Conservation (phyloP, 2,113 vertebrate species). For the Misgurnus mizolepis region DNA sequence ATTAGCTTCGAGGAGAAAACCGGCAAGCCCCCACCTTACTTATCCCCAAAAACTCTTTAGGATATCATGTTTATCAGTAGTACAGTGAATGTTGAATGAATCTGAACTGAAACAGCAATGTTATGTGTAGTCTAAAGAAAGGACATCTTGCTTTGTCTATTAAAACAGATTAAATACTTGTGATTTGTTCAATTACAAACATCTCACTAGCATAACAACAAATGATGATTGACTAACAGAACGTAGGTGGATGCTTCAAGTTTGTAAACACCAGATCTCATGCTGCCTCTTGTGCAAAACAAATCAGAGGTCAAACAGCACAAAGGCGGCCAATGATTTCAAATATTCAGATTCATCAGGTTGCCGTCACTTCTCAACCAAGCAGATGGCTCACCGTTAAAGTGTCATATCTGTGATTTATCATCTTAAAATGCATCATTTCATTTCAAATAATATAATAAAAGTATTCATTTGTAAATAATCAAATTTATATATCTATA, state of each 20-base stretch:
- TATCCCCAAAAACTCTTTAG: constrained; percentile 59
- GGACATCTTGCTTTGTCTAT: constrained; percentile 53
- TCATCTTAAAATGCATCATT: constrained; percentile 68
- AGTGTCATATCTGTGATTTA: constrained; percentile 63
- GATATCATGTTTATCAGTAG: constrained; percentile 25
- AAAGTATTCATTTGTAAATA: constrained; percentile 79
- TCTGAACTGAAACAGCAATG: constrained; percentile 6
- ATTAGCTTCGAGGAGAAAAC: constrained; percentile 71
- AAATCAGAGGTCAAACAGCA: constrained; percentile 65
- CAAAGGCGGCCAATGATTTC: constrained; percentile 54
- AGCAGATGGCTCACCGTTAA: constrained; percentile 44
- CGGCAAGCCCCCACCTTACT: constrained; percentile 68
- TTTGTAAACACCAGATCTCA: constrained; percentile 78
- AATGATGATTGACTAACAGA: constrained; percentile 58
- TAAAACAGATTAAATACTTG: constrained; percentile 25
- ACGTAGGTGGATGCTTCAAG: constrained; percentile 72
- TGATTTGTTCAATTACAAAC: constrained; percentile 38
- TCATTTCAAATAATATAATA: constrained; percentile 80
- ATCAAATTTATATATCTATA: constrained; percentile 47
- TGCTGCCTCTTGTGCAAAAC: constrained; percentile 77
- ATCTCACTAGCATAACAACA: constrained; percentile 31
- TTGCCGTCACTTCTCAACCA: neutral
- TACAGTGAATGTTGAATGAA: constrained; percentile 53
- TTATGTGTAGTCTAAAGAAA: constrained; percentile 39
- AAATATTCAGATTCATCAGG: neutral